Evolutionary conservation across 2,888 invertebrate genomes (phyloP), one percentile per base, ranked within the genome.

Genomic region (Candidula unifasciata): DNA sequence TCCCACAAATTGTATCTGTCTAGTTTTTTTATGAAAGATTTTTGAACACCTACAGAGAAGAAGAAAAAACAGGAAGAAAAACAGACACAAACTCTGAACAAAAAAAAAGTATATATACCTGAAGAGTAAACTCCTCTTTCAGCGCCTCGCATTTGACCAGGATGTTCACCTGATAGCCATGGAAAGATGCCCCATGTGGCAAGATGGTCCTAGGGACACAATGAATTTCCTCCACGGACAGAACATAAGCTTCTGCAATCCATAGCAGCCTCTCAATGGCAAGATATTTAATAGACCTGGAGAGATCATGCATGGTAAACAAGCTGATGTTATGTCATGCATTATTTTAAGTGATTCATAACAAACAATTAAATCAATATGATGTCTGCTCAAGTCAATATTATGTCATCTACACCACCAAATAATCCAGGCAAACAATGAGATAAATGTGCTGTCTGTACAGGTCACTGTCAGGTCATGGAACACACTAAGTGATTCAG

Each of bases 141-240:
- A 92, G 91, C 54, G 92, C 90, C 82, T 94, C 94, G 86, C 92
- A 93, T 64, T 90, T 91, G 78, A 94, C 89, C 79, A 90, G 89
- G 77, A 94, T 87, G 57, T 91, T 90, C 82, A 94, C 89, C 69
- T 94, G 94, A 84, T 93, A 91, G 52, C 94, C 94, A 82, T 93
- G 93, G 90, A 94, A 94, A 52, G 94, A 94, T 64, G 94, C 93
- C 3, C 94, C 94, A 87, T 94, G 94, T n/a, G 94, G 94, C 8
- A 93, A 91, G 83, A 94, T 93, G 57, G 93, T 93, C 37, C 94
- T 91, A 3, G 93, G 91, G n/a, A 92, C 91, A 27, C 90, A 89
- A 87, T 94, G 93, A 66, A 89, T 89, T 85, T 94, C 94, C 89
- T 94, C 94, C 66, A 94, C 94, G 33, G 91, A 91, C 66, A 93